phyloP scores from a whole-genome alignment of 2,888 invertebrate genomes.

The Drepana falcataria region DNA sequence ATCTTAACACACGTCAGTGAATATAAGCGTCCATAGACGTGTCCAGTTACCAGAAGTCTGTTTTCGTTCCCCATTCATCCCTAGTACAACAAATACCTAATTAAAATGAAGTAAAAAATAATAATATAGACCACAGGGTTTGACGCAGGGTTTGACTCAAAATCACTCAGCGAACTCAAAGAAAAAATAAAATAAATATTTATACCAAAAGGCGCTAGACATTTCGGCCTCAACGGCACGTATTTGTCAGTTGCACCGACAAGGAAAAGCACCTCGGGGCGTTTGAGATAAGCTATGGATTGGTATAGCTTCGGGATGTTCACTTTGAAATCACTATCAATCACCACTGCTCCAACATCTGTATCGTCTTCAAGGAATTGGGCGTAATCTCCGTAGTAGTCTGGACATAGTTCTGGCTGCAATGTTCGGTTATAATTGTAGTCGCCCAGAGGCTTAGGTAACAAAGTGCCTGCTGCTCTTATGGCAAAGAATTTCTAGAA shows the following conservation, averaged over 20 bases:
- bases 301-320: conserved; percentile 72
- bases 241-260: conserved; percentile 67
- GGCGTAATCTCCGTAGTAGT: conserved; percentile 37
- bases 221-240: conserved; percentile 47
- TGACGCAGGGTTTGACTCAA: no score
- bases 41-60: no score
- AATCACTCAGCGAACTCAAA: no score
- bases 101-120: no score
- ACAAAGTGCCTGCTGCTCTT: no score
- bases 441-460: no score
- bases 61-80: no score
- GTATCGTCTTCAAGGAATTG: conserved; percentile 53
- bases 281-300: conserved; percentile 62
- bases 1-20: no score
- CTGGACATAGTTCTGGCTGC: conserved; percentile 48
- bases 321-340: conserved; percentile 72
- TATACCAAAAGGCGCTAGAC: conserved; percentile 50
- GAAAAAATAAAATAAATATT: neutral
- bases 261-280: conserved; percentile 72
- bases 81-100: no score
- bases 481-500: no score
- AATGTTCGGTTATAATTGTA: conserved; percentile 2
- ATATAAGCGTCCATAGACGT: no score
- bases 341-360: conserved; percentile 77
- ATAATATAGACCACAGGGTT: no score